Evolutionary conservation across 2,113 vertebrate species (phyloP), one percentile per base, ranked within the genome.

Genomic region (Paramormyrops kingsleyae): DNA sequence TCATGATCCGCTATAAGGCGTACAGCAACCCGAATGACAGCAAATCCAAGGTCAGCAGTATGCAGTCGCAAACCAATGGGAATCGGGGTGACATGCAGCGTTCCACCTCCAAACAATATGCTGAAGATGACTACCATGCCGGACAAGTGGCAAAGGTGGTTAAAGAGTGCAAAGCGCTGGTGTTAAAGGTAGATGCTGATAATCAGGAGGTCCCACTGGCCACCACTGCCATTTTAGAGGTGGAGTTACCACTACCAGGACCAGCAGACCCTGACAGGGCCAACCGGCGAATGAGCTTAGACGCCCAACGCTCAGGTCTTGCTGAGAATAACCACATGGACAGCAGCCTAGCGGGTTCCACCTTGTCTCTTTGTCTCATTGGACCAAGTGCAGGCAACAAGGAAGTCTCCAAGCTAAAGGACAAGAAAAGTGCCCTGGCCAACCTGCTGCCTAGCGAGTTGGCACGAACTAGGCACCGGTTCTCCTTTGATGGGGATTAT

Each of bases 1-100:
- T 99, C 89, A 98, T 98, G 96, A 98, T 99, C 90, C 97, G 98
- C 50, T 99, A 98, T 95, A 99, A 98, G 92, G 96, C 97, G 89
- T 97, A 98, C 42, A 95, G 96, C 39, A 94, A 95, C 19, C 95
- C 95, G 0, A 97, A 97, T 3, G 94, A 95, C 17, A 77, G 91
- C 1, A 96, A 97, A 89, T 90, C 93, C 83, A 95, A 95, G 88
- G 95, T 95, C 91, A 95, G 95, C 93, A 96, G 96, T 91, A 96
- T 96, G 91, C 97, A 97, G 92, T 98, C 97, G 0, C 97, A 98
- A 93, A 97, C 97, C 91, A 98, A 97, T 1, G 96, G 98, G 0
- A 95, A 94, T 44, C 95, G 96, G 62, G 94, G 93, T 2, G 91
- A 91, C 77, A 93, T 94, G 42, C 93, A 93, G 0, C 92, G 91